Base-by-base conservation (phyloP, 2,113 vertebrate genomes). In the Tetrax tetrax region DNA sequence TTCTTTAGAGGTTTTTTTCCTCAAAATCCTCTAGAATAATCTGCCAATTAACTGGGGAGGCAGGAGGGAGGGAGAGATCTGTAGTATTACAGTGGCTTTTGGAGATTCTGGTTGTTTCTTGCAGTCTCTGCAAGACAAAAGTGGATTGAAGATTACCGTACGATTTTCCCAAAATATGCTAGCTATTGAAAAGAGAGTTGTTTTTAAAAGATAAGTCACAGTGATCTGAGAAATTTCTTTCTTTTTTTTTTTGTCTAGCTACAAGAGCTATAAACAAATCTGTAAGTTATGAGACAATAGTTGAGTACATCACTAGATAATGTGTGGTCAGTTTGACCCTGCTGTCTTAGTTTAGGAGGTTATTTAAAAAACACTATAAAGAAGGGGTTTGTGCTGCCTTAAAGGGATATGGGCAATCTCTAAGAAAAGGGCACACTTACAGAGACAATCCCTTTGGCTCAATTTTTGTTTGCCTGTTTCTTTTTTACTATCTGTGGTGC, bases 291-390 rank as follows among this genome's bases (percentile, higher is more conserved):
- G 96, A 96, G 95, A 93, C 83, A 95, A 95, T 91, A 95, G 90
- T 61, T 96, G 90, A 95, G 89, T 71, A 74, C 77, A 45, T 92
- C 5, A 8, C 72, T 86, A 93, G 94, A 83, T 96, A 93, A 66
- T 13, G 54, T 51, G 59, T 95, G 97, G 97, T 97, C 96, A 95
- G 33, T 96, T 85, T 94, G 96, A 96, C 94, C 96, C 85, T 65
- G 59, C 84, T 96, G 61, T 82, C 91, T 95, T 94, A 84, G 63
- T 84, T 95, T 89, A 91, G 68, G 88, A 93, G 86, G 87, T 96
- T 60, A 74, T 85, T 90, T 93, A 41, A 79, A 91, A 97, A 90
- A 78, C 83, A 37, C 61, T 83, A 45, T 63, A 57, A 95, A 96
- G 65, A 87, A 91, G 51, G 41, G 57, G 64, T 94, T 96, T 83